Evolutionary conservation across 2,888 invertebrate species (phyloP), one percentile per base, ranked within the genome.

Genomic region (Cosmorhoe ocellata): DNA sequence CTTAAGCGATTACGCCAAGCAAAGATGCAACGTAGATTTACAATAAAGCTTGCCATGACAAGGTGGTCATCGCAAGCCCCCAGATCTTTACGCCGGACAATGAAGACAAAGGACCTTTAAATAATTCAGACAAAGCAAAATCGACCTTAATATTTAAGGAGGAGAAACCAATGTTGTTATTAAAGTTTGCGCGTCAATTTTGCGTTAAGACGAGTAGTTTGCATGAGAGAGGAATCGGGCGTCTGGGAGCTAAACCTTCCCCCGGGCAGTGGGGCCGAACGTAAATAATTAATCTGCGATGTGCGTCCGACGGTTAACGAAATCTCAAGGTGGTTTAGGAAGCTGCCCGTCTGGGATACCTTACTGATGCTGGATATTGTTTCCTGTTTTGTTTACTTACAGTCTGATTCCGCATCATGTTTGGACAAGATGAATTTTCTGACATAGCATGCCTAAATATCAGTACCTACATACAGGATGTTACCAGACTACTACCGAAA

Each of bases 211-310:
- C 82, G 79, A 83, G 82, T 85, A 84, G 85, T 87, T 87, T 85
- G 84, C 86, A 84, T 86, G 84, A 79, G 83, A 79, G 83, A 84
- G 85, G 76, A 84, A 81, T 81, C 80, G 76, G 79, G 72, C 79
- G 88, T 88, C 89, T 89, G 85, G 84, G 78, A 78, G 81, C 81
- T 86, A 84, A 88, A 81, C 74, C 85, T 81, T 71, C 80, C 84
- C 82, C 68, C 64, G 71, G 80, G 71, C 76, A 75, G 71, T 66
- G 76, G 74, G 83, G 78, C 73, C 68, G 75, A 71, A 79, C 82
- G 83, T 90, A 89, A 89, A 90, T 90, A 89, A 89, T 89, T 89
- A 87, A 90, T 89, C 88, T 87, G 75, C 81, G 79, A 83, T 85
- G 84, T 84, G 79, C 83, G 82, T 74, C 76, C 76, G 72, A 67